Percentiles rank a stretch among this genome's conserved stretches.
Conservation (phyloP, 2,888 invertebrate species). For the Cephus pulcher region DNA sequence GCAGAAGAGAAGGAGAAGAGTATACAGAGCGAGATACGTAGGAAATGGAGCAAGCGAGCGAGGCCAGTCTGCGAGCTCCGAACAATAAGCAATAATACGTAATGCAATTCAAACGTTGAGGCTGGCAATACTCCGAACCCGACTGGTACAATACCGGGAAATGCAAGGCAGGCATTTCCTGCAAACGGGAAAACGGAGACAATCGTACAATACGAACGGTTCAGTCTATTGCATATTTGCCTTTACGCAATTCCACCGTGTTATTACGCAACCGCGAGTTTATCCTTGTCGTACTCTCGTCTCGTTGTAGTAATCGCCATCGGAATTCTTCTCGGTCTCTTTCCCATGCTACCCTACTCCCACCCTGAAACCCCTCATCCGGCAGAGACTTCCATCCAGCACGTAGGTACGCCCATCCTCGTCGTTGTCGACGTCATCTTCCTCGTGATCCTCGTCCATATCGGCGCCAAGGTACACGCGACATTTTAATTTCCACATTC, state of each 20-base stretch:
- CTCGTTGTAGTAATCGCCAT: neutral
- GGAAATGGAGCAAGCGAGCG: conserved; percentile 14
- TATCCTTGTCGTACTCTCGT: neutral
- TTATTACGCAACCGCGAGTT: conserved; percentile 51
- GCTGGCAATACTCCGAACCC: conserved; percentile 58
- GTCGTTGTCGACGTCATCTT: neutral
- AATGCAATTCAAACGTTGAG: conserved; percentile 62
- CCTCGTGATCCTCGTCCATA: neutral
- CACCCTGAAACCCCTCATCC: too few species aligned
- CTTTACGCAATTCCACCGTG: conserved; percentile 56
- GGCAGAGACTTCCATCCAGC: neutral
- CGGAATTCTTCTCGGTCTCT: neutral
- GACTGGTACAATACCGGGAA: conserved; percentile 57
- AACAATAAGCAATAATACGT: conserved; percentile 65
- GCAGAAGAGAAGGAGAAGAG: conserved; percentile 19
- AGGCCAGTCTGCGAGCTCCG: conserved; percentile 46
- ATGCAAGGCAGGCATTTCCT: conserved; percentile 61
- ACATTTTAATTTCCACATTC: conserved; percentile 3
- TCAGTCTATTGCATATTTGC: conserved; percentile 58
- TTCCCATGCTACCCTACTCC: neutral
- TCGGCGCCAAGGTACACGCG: neutral
- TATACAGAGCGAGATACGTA: conserved; percentile 28
- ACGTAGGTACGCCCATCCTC: neutral
- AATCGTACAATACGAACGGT: conserved; percentile 52
- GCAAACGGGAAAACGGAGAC: conserved; percentile 52